Evolutionary conservation across 2,797 vertebrate genomes (phyloP).

Genomic region (Lerista edwardsae): DNA sequence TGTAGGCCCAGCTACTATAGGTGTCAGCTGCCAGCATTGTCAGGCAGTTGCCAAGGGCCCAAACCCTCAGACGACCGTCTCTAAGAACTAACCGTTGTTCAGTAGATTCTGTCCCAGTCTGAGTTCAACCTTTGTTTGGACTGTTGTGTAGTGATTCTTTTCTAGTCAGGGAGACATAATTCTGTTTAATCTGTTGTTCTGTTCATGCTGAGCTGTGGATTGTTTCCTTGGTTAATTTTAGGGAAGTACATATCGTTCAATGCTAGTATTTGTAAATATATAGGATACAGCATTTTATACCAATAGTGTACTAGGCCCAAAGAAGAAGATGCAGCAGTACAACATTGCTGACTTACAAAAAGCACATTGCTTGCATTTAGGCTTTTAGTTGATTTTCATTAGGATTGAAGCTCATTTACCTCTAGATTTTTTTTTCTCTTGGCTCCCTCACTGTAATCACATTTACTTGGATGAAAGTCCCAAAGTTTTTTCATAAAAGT

Average conservation of each 20-base stretch:
- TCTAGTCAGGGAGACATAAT: not conserved
- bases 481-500: not conserved
- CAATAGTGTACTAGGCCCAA: not conserved
- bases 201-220: not conserved
- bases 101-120: not conserved
- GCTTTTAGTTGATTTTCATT: not conserved
- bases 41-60: no score
- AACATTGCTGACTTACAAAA: not conserved
- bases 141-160: not conserved
- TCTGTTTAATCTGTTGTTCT: not conserved
- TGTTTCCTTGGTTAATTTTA: not conserved
- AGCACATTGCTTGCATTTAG: not conserved
- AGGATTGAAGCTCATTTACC: not conserved
- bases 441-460: not conserved
- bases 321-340: not conserved
- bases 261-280: not conserved
- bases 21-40: no score
- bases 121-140: not conserved
- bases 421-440: not conserved
- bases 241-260: not conserved
- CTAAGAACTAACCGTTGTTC: no score
- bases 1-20: no score
- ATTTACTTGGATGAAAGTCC: not conserved
- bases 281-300: not conserved
- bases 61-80: no score